phyloP scores from a whole-genome alignment of 2,113 vertebrate genomes.

The Mustelus asterias region DNA sequence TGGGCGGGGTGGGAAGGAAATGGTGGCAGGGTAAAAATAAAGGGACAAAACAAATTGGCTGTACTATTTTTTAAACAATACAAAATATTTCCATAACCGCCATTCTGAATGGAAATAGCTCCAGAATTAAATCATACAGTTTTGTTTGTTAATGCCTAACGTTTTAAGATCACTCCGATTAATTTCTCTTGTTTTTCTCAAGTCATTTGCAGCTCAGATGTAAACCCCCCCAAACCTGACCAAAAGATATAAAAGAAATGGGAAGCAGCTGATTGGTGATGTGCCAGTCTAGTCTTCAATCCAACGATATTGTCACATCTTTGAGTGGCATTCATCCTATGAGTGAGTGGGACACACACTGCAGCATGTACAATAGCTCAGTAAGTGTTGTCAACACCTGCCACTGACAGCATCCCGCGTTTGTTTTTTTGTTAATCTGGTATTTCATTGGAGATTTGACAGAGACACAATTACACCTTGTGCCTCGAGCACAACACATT shows the following conservation, averaged over 20 bases:
- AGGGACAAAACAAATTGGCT: neutral
- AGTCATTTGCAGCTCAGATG: neutral
- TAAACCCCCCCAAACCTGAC: neutral
- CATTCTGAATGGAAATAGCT: neutral
- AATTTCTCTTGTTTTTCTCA: neutral
- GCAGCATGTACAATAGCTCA: neutral
- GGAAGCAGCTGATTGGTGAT: neutral
- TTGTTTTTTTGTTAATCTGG: constrained; percentile 31
- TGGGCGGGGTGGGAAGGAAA: neutral
- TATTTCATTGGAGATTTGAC: constrained; percentile 34
- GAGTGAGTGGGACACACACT: constrained; percentile 13
- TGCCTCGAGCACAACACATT: neutral
- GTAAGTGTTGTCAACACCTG: constrained; percentile 9
- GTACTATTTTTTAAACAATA: neutral
- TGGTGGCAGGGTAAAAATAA: neutral
- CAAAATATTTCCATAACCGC: neutral
- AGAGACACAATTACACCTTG: constrained; percentile 31
- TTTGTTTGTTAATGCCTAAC: neutral
- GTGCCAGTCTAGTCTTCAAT: neutral
- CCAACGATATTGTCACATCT: constrained; percentile 24
- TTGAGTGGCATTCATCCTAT: constrained; percentile 9
- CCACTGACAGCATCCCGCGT: neutral
- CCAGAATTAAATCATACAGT: neutral
- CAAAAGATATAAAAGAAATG: neutral
- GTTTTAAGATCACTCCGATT: neutral